Evolutionary conservation across 1,140 invertebrate genomes (phyloP).

Genomic region (Colletes gigas): DNA sequence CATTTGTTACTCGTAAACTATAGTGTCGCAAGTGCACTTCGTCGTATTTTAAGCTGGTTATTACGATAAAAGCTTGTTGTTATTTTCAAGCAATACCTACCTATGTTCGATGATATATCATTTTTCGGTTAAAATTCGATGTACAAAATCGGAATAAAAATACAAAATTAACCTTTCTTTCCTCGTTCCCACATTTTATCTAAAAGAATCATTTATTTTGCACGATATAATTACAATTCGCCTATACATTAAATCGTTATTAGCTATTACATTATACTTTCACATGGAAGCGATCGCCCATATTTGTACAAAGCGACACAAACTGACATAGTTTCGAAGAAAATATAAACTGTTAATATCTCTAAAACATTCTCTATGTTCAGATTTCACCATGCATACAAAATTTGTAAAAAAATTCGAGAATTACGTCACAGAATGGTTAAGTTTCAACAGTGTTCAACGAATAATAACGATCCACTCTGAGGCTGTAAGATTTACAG

Average conservation of each 20-base stretch:
- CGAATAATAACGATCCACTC: neutral
- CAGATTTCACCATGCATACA: neutral
- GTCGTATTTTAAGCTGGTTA: too few species aligned
- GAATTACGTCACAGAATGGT: neutral
- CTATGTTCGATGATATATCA: neutral
- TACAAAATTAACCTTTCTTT: too few species aligned
- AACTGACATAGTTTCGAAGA: neutral
- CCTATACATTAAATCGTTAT: conserved; percentile 2
- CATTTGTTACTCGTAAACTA: too few species aligned
- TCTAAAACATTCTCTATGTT: neutral
- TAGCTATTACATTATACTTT: neutral
- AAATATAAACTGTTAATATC: too few species aligned
- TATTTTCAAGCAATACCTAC: conserved; percentile 16
- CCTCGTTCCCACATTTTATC: too few species aligned
- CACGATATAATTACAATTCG: neutral
- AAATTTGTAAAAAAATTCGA: neutral
- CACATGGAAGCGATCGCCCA: neutral
- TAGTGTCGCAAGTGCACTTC: too few species aligned
- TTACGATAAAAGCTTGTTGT: neutral
- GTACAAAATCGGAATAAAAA: too few species aligned
- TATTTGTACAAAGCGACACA: neutral
- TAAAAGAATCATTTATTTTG: conserved; percentile 3
- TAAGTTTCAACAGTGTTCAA: neutral
- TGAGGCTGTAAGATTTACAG: neutral
- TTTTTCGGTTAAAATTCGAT: neutral